Evolutionary conservation across 2,113 vertebrate genomes (phyloP).

Genomic region (Oryzias celebensis): DNA sequence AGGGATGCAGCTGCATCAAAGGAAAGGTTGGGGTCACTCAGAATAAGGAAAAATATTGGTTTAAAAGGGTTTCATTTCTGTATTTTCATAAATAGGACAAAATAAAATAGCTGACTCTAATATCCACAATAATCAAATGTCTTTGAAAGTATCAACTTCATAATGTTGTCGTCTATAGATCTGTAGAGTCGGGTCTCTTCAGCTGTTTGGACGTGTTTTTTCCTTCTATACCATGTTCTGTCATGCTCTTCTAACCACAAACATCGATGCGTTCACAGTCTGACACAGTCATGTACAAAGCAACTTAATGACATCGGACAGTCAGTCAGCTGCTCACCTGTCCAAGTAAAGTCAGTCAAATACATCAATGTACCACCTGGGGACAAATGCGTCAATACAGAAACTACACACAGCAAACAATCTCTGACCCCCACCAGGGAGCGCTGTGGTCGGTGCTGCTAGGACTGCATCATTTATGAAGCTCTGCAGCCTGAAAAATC

Average conservation of each 20-base stretch:
- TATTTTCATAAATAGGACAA: no score
- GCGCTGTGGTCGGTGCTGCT: neutral
- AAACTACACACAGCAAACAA: slow-evolving; percentile 6
- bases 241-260: slow-evolving; percentile 38
- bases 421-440: neutral
- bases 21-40: no score
- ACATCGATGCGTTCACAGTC: slow-evolving; percentile 49
- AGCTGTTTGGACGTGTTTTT: no score
- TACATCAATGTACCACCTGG: slow-evolving; percentile 63
- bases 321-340: slow-evolving; percentile 42
- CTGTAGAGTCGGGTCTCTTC: neutral
- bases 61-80: no score
- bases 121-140: no score
- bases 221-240: no score
- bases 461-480: neutral
- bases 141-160: no score
- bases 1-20: no score
- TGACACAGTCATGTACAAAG: slow-evolving; percentile 53
- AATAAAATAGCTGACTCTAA: no score
- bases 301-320: slow-evolving; percentile 67
- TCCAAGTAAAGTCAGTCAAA: slow-evolving; percentile 58
- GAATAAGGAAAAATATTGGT: no score
- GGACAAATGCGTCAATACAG: slow-evolving; percentile 41
- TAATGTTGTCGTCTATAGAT: no score
- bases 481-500: no score